Evolutionary conservation across 2,113 vertebrate species (phyloP).

Genomic region (Amblyornis subalaris): DNA sequence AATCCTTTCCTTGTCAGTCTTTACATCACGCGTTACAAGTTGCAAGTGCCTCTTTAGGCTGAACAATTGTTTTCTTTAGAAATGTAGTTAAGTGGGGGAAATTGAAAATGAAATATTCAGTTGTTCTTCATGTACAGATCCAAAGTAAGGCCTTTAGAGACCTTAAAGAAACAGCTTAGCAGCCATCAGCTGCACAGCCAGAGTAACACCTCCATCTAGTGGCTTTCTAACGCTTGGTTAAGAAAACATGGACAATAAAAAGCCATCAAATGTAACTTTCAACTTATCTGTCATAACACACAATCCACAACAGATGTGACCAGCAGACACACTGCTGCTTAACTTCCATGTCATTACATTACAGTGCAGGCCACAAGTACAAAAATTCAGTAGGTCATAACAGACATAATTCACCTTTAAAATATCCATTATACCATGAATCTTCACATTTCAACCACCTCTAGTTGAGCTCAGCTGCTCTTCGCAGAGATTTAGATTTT

Average conservation of each 20-base stretch:
- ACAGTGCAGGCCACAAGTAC: not conserved
- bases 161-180: not conserved
- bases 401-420: not conserved
- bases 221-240: not conserved
- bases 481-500: not conserved
- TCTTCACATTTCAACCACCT: not conserved
- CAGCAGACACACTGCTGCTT: not conserved
- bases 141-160: not conserved
- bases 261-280: not conserved
- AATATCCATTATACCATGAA: not conserved
- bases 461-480: not conserved
- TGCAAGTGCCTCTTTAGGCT: not conserved
- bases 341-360: not conserved
- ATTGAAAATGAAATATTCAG: not conserved
- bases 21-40: not conserved
- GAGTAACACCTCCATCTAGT: conserved; percentile 54
- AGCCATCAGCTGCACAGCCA: not conserved
- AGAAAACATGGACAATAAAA: not conserved
- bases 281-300: not conserved
- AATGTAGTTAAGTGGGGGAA: not conserved
- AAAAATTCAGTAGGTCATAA: not conserved
- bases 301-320: not conserved
- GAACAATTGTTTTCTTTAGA: not conserved
- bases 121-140: not conserved
- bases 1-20: not conserved